A percentile compares a stretch with the other conserved stretches of the same genome.
Conservation (phyloP, 2,888 invertebrate genomes). For the Eupeodes latifasciatus region DNA sequence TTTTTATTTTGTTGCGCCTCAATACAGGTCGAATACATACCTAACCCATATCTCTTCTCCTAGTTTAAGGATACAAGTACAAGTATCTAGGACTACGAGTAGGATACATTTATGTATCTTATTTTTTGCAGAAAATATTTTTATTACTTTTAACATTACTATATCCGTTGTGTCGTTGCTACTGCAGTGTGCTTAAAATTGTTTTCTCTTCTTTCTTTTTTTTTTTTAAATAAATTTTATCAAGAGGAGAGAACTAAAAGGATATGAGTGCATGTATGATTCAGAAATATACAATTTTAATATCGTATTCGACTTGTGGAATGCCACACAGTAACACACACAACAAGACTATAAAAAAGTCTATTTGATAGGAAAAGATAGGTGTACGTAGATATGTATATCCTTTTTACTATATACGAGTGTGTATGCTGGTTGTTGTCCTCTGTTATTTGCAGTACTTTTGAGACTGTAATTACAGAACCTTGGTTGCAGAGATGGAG, state of each 20-base stretch:
- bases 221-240: not conserved
- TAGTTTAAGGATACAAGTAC: slow-evolving; percentile 19
- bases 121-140: slow-evolving; percentile 45
- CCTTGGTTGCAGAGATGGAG: not conserved
- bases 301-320: slow-evolving; percentile 36
- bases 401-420: not conserved
- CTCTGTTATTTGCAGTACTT: slow-evolving; percentile 36
- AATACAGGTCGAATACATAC: slow-evolving; percentile 11
- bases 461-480: slow-evolving; percentile 34
- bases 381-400: too few species aligned
- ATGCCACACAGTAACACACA: not conserved
- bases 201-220: not conserved
- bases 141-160: slow-evolving; percentile 51
- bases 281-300: slow-evolving; percentile 61
- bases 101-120: slow-evolving; percentile 22
- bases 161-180: not conserved
- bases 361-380: slow-evolving; percentile 3
- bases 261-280: slow-evolving; percentile 16
- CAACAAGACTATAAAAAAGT: not conserved
- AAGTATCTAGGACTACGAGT: too few species aligned
- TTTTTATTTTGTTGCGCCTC: slow-evolving; percentile 49
- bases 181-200: not conserved
- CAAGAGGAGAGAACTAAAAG: not conserved
- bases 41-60: not conserved
- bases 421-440: not conserved